phyloP scores from a whole-genome alignment of 2,797 vertebrate species.

The Furcifer pardalis region DNA sequence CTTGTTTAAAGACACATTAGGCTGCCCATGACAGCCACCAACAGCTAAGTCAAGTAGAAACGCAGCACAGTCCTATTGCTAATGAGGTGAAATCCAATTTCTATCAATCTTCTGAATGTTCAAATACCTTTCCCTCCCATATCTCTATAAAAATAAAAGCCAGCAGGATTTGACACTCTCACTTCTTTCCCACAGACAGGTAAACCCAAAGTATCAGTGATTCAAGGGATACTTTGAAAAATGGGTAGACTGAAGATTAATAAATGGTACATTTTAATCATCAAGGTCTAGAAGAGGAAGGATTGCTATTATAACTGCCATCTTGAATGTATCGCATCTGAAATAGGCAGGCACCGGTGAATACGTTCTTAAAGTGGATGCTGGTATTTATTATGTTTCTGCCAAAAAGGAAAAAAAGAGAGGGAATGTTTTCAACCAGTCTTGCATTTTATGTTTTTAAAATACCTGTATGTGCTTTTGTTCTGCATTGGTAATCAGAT shows the following conservation, averaged over 20 bases:
- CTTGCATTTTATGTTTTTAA: constrained; percentile 3
- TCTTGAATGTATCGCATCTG: neutral
- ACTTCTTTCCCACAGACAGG: neutral
- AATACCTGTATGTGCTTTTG: neutral
- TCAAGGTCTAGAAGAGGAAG: neutral
- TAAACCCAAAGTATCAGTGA: constrained; percentile 1
- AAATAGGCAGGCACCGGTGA: neutral
- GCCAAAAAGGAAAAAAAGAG: neutral
- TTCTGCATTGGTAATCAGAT: constrained; percentile 7
- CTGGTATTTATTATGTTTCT: neutral
- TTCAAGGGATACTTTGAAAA: constrained; percentile 22
- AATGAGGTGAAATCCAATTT: constrained; percentile 40
- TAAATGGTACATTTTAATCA: constrained; percentile 20
- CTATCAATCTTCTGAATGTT: neutral
- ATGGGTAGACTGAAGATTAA: constrained; percentile 1
- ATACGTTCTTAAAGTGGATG: constrained; percentile 21
- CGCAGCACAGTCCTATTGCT: neutral
- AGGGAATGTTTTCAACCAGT: neutral
- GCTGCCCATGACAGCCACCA: neutral
- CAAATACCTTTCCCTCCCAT: neutral
- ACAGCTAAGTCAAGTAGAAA: constrained; percentile 28
- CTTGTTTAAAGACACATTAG: constrained; percentile 28
- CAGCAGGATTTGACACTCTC: neutral
- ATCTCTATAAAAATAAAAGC: constrained; percentile 19
- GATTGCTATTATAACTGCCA: constrained; percentile 31